Base-by-base conservation (phyloP, 2,888 invertebrate species). In the Hymenopus coronatus region DNA sequence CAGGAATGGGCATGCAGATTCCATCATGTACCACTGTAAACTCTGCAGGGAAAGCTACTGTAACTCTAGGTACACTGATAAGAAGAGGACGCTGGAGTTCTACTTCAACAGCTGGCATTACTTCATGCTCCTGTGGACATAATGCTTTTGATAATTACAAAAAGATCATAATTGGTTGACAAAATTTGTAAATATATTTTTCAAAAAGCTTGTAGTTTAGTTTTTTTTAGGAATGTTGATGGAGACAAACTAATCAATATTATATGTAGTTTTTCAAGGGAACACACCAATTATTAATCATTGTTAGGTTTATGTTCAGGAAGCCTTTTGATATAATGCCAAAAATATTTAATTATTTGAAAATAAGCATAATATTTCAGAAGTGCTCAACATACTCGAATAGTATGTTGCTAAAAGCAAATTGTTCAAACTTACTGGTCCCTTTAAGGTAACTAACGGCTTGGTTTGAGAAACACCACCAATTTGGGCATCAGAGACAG, bases 51-150 rank as follows among this genome's bases (percentile, higher is more conserved):
- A 94, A 94, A 25, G 93, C 91, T 70, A 94, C 92, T 87, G 92
- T 92, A 25, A 93, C 92, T 90, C 93, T 93, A 88, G 93, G 91
- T 85, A 92, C 92, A 85, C 93, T 92, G 25, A 94, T 92, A 40
- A 93, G 90, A 85, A 94, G 91, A 1, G 94, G 94, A 87, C 92
- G 92, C 70, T 93, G 92, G 70, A 94, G 91, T 30, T 92, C 91
- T 40, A 94, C 93, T 89, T 92, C 92, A 0, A 94, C 93, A 27
- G 93, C 94, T 30, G 94, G 94, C 3, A 93, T 93, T 88, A 93
- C 93, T 90, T 93, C 92, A 84, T 93, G 90, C 8, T 92, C 88
- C 89, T 89, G 40, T 84, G 15, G 81, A 88, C 81, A 40, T 9
- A 46, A 28, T 27, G 14, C 8, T 30, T 28, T 30, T n/a, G 28